Percentiles rank a stretch among this genome's conserved stretches.
Evolutionary conservation across 2,797 vertebrate species (phyloP).

Genomic region (Galago senegalensis): DNA sequence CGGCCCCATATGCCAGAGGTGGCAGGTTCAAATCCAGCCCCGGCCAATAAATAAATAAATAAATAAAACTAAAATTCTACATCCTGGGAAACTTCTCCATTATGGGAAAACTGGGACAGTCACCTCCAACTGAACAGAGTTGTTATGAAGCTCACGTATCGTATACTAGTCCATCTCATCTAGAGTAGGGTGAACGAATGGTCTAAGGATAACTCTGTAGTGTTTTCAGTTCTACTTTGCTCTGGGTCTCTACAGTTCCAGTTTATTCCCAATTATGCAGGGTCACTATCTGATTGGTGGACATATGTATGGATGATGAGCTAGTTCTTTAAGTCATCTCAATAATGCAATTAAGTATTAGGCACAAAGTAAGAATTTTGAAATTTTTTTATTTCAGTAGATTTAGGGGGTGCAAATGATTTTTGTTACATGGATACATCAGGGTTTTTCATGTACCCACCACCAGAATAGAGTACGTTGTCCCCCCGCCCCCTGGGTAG

Average conservation of each 20-base stretch:
- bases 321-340: neutral
- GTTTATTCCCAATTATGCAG: neutral
- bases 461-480: neutral
- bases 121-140: neutral
- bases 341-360: neutral
- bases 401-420: neutral
- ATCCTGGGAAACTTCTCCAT: neutral
- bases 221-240: conserved; percentile 37
- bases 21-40: no score
- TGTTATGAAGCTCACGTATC: neutral
- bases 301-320: neutral
- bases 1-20: no score
- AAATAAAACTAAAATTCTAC: no score
- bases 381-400: neutral
- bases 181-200: neutral
- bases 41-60: no score
- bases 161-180: neutral
- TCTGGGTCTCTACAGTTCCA: neutral
- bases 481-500: neutral
- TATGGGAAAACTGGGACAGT: neutral
- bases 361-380: conserved; percentile 36
- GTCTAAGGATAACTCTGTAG: neutral
- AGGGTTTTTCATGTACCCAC: neutral
- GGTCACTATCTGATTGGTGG: neutral
- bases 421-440: neutral